phyloP scores from a whole-genome alignment of 2,797 vertebrate species.

The Macropodus opercularis region DNA sequence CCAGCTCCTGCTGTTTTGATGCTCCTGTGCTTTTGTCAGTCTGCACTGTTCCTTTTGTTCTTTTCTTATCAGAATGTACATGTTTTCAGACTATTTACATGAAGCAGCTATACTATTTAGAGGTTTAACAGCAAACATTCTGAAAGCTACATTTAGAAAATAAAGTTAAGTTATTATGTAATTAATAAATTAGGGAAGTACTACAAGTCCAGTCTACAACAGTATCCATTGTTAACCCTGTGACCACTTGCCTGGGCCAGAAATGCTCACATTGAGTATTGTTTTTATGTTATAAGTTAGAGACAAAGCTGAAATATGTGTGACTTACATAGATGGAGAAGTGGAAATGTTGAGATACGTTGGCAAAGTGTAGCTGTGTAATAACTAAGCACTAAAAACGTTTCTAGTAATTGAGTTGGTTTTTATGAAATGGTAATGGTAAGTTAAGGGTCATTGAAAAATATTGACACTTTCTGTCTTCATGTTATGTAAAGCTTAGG shows the following conservation, averaged over 20 bases:
- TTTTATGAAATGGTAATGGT: slow-evolving; percentile 28
- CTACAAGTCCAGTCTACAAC: slow-evolving; percentile 3
- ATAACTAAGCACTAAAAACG: slow-evolving; percentile 30
- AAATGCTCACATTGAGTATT: slow-evolving; percentile 16
- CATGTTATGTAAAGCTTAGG: slow-evolving; percentile 1
- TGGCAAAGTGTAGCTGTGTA: slow-evolving; percentile 35
- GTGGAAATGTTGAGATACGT: slow-evolving; percentile 57
- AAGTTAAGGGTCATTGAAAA: slow-evolving; percentile 15
- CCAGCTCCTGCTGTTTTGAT: slow-evolving; percentile 14
- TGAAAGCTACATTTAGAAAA: not conserved
- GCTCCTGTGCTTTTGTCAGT: slow-evolving; percentile 27
- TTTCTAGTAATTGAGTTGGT: slow-evolving; percentile 35
- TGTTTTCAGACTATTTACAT: not conserved
- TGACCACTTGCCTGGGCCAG: slow-evolving; percentile 16
- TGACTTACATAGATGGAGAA: slow-evolving; percentile 32
- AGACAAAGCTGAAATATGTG: slow-evolving; percentile 11
- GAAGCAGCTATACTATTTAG: slow-evolving; percentile 7
- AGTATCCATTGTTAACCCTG: slow-evolving; percentile 26
- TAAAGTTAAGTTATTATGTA: not conserved
- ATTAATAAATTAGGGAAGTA: no score
- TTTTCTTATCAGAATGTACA: slow-evolving; percentile 29
- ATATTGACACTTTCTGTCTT: slow-evolving; percentile 12
- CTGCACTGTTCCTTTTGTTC: slow-evolving; percentile 46
- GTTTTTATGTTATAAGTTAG: slow-evolving; percentile 8
- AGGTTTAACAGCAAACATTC: not conserved